Evolutionary conservation across 1,140 invertebrate genomes (phyloP).

Genomic region (Pachyrhynchus sulphureomaculatus): DNA sequence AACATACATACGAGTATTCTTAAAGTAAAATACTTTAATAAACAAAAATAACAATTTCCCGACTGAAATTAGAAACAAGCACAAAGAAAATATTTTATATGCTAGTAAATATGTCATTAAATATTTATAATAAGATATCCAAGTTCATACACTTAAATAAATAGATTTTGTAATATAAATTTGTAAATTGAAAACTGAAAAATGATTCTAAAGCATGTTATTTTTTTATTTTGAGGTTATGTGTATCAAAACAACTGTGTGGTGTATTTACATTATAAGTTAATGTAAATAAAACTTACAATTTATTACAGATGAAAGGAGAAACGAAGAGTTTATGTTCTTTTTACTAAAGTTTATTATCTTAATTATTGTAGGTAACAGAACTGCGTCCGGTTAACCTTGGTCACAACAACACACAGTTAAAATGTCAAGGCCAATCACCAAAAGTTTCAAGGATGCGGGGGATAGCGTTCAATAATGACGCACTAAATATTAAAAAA

Average conservation of each 20-base stretch:
- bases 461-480: background rate
- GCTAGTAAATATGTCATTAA: background rate
- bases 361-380: background rate
- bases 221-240: background rate
- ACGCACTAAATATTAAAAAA: background rate
- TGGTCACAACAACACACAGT: background rate
- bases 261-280: background rate
- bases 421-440: background rate
- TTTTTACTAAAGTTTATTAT: background rate
- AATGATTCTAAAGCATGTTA: background rate
- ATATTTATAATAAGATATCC: background rate
- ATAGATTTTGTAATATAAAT: background rate
- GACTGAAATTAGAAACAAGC: too few relatives aligned
- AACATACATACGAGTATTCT: too few relatives aligned
- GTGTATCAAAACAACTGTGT: background rate
- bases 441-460: background rate
- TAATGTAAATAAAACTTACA: too few relatives aligned
- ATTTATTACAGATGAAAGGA: too few relatives aligned
- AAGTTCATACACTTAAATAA: background rate
- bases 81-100: too few relatives aligned
- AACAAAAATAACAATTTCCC: too few relatives aligned
- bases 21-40: too few relatives aligned
- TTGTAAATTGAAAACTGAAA: background rate
- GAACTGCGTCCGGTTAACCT: slow-evolving; percentile 1
- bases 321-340: too few relatives aligned